Evolutionary conservation across 2,113 vertebrate species (phyloP).

Genomic region (Chaenogobius annularis): DNA sequence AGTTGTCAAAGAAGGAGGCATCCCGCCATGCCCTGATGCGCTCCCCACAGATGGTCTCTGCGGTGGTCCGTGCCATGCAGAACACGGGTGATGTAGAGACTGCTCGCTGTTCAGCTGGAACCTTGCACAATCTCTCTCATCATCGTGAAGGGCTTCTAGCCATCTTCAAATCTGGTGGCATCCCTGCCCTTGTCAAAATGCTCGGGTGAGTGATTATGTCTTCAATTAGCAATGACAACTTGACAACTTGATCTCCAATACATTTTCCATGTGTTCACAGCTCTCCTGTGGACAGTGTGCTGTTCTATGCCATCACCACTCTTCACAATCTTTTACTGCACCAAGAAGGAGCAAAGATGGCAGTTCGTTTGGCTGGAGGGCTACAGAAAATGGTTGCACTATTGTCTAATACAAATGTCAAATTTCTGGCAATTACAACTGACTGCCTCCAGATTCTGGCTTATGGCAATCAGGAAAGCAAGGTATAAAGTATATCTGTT

Average conservation of each 20-base stretch:
- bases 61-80: conserved; percentile 98
- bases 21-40: conserved; percentile 98
- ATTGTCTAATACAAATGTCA: conserved; percentile 97
- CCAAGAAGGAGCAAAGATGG: conserved; percentile 99
- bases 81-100: conserved; percentile 96
- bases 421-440: conserved; percentile 97
- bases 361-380: conserved; percentile 94
- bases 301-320: conserved; percentile 98
- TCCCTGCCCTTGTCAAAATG: conserved; percentile 98
- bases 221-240: background rate
- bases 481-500: conserved; percentile 76
- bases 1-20: conserved; percentile 97
- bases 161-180: conserved; percentile 98
- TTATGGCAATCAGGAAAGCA: conserved; percentile 98
- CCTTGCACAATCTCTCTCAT: conserved; percentile 96
- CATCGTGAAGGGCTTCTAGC: conserved; percentile 95
- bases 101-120: conserved; percentile 95
- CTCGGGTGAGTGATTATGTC: conserved; percentile 83
- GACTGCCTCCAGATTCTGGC: conserved; percentile 99
- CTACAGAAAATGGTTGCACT: conserved; percentile 99
- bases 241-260: background rate
- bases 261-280: conserved; percentile 59
- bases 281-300: conserved; percentile 94
- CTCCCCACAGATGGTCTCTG: conserved; percentile 98
- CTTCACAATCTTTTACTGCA: conserved; percentile 97